Percentiles rank a stretch among this genome's conserved stretches.
These are phyloP conservation scores for Cyrtonyx montezumae DNA, from an alignment of 2,113 vertebrate genomes.

Conservation along the genomic window DNA sequence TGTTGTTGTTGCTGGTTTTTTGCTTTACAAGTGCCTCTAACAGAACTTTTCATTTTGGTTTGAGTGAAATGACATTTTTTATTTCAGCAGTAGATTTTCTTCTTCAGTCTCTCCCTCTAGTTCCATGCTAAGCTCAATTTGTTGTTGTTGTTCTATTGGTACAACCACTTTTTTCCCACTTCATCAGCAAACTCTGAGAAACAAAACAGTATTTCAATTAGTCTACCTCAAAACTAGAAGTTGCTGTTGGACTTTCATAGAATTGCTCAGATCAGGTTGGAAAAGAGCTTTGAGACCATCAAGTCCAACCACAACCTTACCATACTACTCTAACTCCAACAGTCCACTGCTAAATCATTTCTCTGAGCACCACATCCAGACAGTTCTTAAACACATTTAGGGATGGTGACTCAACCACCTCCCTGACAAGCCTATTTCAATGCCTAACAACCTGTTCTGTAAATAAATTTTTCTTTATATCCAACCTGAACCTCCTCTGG, in stretches of 20 bases:
- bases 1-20: background rate
- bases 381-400: no score
- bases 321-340: no score
- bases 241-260: background rate
- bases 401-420: no score
- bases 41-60: background rate
- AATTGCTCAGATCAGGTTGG: no score
- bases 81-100: background rate
- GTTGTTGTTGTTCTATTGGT: background rate
- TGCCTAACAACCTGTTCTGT: no score
- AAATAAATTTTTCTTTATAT: no score
- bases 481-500: no score
- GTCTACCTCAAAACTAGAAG: background rate
- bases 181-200: background rate
- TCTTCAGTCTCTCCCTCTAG: accelerated
- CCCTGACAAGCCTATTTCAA: no score
- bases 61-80: background rate
- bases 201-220: background rate
- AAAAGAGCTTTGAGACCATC: no score
- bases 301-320: no score
- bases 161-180: background rate
- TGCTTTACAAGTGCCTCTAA: accelerated
- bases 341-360: no score
- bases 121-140: background rate
- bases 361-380: no score